Evolutionary conservation across 2,888 invertebrate genomes (phyloP), one percentile per base, ranked within the genome.

Genomic region (Drosophila neonasuta): DNA sequence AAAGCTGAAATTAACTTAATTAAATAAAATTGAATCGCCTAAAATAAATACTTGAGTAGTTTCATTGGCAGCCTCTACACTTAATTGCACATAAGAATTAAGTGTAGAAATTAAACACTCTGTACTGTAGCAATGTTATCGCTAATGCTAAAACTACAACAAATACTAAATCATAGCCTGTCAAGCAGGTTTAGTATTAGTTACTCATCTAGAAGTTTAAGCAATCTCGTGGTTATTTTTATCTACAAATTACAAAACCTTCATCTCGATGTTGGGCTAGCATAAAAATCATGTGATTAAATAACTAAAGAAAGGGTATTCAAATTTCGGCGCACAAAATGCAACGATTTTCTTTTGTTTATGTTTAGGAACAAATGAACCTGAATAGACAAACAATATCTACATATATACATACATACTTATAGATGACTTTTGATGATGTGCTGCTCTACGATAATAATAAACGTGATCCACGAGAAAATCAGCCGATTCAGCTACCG

Each of bases 381-480:
- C 36, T n/a, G n/a, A 36, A 36, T 36, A 36, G 36, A n/a, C 36
- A 36, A n/a, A 36, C 36, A 36, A 36, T n/a, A 34, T n/a, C 36
- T 36, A 24, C 9, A 24, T 1, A 36, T 5, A 2, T 32, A 20
- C 15, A 10, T 20, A 32, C 13, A 30, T 20, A 11, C 9, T 56
- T 51, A 15, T 56, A 10, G 67, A 60, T 72, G 63, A 55, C 46
- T 52, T 52, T 41, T 45, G 36, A 42, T 46, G 60, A 34, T 62
- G 60, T 39, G 49, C 24, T 49, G 58, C 51, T 75, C 29, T 48
- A 24, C 24, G 24, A 24, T 36, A 62, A 79, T 59, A 66, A 72
- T 39, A 46, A 76, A 77, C 55, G 60, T 24, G 51, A 58, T 52
- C 49, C 45, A 34, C 42, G 17, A 17, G 44, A 41, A 48, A 59